Evolutionary conservation across 2,797 vertebrate genomes (phyloP).

Genomic region (Pteropus rufus): DNA sequence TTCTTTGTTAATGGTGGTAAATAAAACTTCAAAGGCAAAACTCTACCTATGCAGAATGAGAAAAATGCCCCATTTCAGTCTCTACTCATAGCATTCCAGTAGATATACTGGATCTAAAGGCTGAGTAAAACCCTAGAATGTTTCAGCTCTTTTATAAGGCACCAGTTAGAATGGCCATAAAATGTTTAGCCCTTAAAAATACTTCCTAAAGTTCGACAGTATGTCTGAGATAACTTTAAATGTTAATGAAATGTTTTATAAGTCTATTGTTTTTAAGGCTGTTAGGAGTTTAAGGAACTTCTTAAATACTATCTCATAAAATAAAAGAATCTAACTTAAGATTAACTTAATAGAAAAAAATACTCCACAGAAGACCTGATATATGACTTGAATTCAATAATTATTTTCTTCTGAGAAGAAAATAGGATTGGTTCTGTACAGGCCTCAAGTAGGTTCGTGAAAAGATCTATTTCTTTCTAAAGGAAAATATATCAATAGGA

Average conservation of each 20-base stretch:
- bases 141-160: constrained; percentile 53
- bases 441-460: constrained; percentile 44
- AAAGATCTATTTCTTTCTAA: constrained; percentile 67
- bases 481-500: constrained; percentile 62
- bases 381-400: constrained; percentile 56
- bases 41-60: not conserved
- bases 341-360: constrained; percentile 42
- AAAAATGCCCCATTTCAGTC: not conserved
- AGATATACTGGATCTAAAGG: not conserved
- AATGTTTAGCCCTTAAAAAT: constrained; percentile 67
- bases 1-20: not conserved
- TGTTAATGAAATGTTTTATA: constrained; percentile 73
- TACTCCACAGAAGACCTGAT: constrained; percentile 30
- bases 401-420: constrained; percentile 66
- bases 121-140: not conserved
- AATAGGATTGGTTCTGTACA: constrained; percentile 31
- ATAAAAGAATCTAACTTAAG: constrained; percentile 28
- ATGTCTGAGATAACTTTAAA: constrained; percentile 68
- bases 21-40: not conserved
- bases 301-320: constrained; percentile 72
- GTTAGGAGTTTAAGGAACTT: constrained; percentile 66
- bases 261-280: constrained; percentile 54
- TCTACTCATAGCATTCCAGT: not conserved
- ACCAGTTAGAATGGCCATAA: constrained; percentile 60
- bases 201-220: constrained; percentile 23